Percentiles rank a stretch among this genome's conserved stretches.
phyloP scores from a whole-genome alignment of 2,888 invertebrate genomes.

The Lasioglossum zephyrum region DNA sequence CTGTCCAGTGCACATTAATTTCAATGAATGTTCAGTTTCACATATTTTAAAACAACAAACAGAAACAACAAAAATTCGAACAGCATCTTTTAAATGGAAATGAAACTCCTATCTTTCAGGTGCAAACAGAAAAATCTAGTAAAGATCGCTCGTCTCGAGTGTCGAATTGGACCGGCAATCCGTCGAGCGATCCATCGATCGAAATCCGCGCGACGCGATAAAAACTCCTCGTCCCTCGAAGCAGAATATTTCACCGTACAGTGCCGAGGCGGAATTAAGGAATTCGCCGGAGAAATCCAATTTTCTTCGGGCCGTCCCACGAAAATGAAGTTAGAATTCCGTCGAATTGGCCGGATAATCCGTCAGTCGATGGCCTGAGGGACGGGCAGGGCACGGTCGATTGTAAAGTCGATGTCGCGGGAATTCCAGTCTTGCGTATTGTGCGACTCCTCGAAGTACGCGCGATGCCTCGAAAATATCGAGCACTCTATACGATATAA shows the following conservation, averaged over 20 bases:
- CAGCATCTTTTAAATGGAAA: too few species aligned
- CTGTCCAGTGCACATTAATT: too few species aligned
- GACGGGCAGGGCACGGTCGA: conserved; percentile 22
- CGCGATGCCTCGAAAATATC: background rate
- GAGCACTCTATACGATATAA: background rate
- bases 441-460: background rate
- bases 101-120: too few species aligned
- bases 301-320: conserved; percentile 25
- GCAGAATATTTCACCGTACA: background rate
- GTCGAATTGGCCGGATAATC: conserved; percentile 31
- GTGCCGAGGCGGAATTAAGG: conserved; percentile 31
- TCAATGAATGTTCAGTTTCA: too few species aligned
- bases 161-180: background rate
- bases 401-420: conserved; percentile 17
- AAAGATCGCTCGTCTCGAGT: background rate
- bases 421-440: background rate
- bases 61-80: too few species aligned
- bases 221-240: background rate
- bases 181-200: background rate
- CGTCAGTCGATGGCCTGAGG: conserved; percentile 9
- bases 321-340: conserved; percentile 40
- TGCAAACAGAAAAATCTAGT: too few species aligned
- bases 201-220: background rate
- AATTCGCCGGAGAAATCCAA: conserved; percentile 35
- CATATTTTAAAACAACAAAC: too few species aligned